Conservation (phyloP, 2,797 vertebrate species). For the Coilia nasus region DNA sequence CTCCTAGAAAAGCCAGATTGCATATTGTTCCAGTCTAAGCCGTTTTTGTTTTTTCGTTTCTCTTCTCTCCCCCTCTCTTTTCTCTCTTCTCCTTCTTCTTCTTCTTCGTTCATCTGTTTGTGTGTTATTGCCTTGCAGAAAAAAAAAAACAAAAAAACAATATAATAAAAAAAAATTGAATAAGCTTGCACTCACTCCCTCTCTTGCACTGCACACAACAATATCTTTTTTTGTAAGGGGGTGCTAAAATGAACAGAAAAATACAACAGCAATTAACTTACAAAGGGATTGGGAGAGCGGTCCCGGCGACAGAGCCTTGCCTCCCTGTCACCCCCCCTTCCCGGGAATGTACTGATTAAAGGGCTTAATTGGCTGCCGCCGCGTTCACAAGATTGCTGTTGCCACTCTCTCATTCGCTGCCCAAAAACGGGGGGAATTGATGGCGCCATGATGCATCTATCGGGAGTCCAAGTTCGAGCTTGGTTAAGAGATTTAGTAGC, state of each 20-base stretch:
- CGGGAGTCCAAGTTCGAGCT: background rate
- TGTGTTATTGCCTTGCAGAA: slow-evolving; percentile 3
- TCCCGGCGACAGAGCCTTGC: background rate
- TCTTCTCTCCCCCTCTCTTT: background rate
- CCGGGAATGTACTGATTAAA: slow-evolving; percentile 30
- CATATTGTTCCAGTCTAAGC: background rate
- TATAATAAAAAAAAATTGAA: background rate
- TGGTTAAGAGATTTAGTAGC: background rate
- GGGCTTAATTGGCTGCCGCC: slow-evolving; percentile 28
- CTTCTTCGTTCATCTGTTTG: background rate
- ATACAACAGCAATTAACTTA: slow-evolving; percentile 38
- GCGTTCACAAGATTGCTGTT: slow-evolving; percentile 48
- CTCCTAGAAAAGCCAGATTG: slow-evolving; percentile 17
- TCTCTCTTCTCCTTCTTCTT: background rate
- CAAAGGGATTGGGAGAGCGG: slow-evolving; percentile 26
- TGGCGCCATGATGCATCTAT: slow-evolving; percentile 7
- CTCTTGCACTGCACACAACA: slow-evolving; percentile 55
- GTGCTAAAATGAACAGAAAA: slow-evolving; percentile 18
- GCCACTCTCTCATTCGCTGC: slow-evolving; percentile 49
- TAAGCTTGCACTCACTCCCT: slow-evolving; percentile 28
- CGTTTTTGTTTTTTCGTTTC: background rate
- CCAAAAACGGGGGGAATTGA: slow-evolving; percentile 22
- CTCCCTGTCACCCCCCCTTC: background rate
- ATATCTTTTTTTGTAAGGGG: background rate
- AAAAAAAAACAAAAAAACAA: background rate